Conservation (phyloP, 1,140 invertebrate genomes). For the Ruditapes philippinarum region DNA sequence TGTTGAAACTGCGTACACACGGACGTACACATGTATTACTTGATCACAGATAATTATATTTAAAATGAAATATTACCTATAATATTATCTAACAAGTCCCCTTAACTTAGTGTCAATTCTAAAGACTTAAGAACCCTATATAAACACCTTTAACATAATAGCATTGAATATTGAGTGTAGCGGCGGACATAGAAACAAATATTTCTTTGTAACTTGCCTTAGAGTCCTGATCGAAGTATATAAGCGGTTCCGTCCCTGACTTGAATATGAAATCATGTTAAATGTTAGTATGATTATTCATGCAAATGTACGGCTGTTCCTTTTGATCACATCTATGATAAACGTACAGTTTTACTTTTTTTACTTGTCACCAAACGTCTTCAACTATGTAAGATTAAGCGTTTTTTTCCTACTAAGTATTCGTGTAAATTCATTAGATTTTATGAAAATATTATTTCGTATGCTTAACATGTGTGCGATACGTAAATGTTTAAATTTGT, state of each 20-base stretch:
- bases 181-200: too few species aligned
- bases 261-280: conserved; percentile 1
- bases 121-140: too few species aligned
- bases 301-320: neutral
- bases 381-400: neutral
- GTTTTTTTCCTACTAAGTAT: neutral
- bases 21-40: too few species aligned
- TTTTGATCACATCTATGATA: conserved; percentile 10
- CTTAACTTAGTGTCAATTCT: too few species aligned
- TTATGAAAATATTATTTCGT: conserved; percentile 29
- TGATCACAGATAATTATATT: too few species aligned
- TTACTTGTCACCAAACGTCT: neutral
- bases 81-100: too few species aligned
- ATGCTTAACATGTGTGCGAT: neutral
- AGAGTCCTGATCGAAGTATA: too few species aligned
- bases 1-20: too few species aligned
- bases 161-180: too few species aligned
- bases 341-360: conserved; percentile 4
- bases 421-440: conserved; percentile 15
- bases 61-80: too few species aligned
- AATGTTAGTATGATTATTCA: neutral
- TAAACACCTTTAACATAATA: too few species aligned
- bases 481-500: neutral
- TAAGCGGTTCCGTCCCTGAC: neutral
- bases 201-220: too few species aligned